Base-by-base conservation (phyloP, 2,797 vertebrate genomes). In the Menidia menidia region DNA sequence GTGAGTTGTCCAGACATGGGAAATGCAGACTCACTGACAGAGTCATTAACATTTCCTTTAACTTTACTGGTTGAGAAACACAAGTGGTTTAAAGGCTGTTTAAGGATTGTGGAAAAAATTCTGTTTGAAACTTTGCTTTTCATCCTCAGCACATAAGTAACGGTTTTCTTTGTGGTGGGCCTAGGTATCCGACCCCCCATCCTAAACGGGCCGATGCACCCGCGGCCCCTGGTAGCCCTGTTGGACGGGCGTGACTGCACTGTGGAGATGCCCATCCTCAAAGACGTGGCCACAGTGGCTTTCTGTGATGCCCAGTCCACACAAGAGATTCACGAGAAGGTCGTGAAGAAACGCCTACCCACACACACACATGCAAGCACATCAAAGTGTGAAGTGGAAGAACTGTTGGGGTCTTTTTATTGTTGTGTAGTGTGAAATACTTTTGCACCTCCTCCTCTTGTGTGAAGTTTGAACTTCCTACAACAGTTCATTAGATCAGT, bases 251-350 rank as follows among this genome's bases (percentile, higher is more conserved):
- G 95, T 4, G 95, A 96, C 77, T 96, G 95, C 87, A 96, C 95
- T 58, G 95, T 96, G 83, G 96, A 96, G 85, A 96, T 96, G 95
- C 96, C 95, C 58, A 96, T 97, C 82, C 86, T 96, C 68, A 96
- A 96, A 88, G 96, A 96, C 84, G 95, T 96, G 84, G 96, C 96
- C 70, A 96, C 96, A 2, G 96, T 96, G 82, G 96, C 95, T 41
- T 96, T 96, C 89, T 96, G 96, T 33, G 96, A 96, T 58, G 96
- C 96, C 77, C 96, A 96, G 85, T 96, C 95, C 78, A 96, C 96
- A 87, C 96, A 96, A 92, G 96, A 96, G 92, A 96, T 96, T 72
- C 96, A 96, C 14, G 96, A 96, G 89, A 96, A 96, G 94, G 96
- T 96, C 85, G 1, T 35, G 33, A 6, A 6, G 2, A 44, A 45